Base-by-base conservation (phyloP, 2,113 vertebrate species). In the Okapia johnstoni region DNA sequence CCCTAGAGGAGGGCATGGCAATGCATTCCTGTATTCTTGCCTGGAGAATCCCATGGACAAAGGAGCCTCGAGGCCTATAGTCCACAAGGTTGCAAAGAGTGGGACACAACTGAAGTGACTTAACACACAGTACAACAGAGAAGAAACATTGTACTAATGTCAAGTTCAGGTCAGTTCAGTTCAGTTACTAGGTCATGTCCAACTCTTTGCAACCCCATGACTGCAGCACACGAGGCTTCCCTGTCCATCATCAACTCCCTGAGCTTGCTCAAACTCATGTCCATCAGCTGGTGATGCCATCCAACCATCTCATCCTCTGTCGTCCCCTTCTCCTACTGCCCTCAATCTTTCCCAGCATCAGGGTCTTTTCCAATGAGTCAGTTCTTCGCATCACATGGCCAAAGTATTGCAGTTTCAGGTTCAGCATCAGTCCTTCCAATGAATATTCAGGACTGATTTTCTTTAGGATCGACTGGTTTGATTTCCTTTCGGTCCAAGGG, bases 71-170 rank as follows among this genome's bases (percentile, higher is more conserved):
- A n/a, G 40, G 36, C 5, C n/a, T 73, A 7, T 13, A 40, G 66
- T 73, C 36, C n/a, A 73, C 66, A 73, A n/a, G 19, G 36, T 40
- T 70, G 66, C 66, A 36, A 25, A 73, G 36, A 73, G 66, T 23
- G 0, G 0, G 36, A 40, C 19, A 40, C 3, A 10, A 40, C n/a
- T 73, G 36, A 40, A 40, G 36, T 73, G n/a, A 23, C 36, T 73
- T 13, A 40, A 40, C 66, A 73, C n/a, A 73, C n/a, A 40, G n/a
- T 13, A 73, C 14, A 85, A 36, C 3, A 85, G 0, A 88, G 46
- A 58, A 33, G 12, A 40, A 73, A 73, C n/a, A 73, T 0, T 23
- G 19, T 25, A 25, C 5, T 6, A 25, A 73, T 13, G 36, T 40
- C 2, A 0, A 73, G 19, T 73, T 73, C 66, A 60, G 11, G 28